Percentiles rank a stretch among this genome's conserved stretches.
phyloP scores from a whole-genome alignment of 2,113 vertebrate genomes.

The Hoplias malabaricus region DNA sequence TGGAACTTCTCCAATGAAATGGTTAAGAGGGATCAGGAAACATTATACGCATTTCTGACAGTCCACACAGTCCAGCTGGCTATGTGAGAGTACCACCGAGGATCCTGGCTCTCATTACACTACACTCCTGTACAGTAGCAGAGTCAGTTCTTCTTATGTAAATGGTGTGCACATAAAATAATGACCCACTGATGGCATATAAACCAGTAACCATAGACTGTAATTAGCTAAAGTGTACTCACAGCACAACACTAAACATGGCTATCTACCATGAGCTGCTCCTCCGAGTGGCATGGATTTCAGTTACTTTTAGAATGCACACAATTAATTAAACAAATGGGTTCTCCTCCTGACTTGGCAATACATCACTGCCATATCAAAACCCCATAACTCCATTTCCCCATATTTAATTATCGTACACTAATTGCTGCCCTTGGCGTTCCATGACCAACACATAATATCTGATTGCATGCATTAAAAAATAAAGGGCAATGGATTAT shows the following conservation, averaged over 20 bases:
- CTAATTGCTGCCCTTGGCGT: background rate
- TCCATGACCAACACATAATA: background rate
- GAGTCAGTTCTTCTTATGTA: conserved; percentile 18
- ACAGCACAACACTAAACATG: conserved; percentile 11
- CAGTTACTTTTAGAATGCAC: background rate
- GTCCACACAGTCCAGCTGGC: conserved; percentile 5
- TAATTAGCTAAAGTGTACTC: conserved; percentile 3
- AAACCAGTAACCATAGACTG: background rate
- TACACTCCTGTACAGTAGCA: background rate
- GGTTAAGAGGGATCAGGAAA: background rate
- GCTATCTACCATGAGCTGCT: background rate
- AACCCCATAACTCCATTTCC: background rate
- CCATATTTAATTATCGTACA: background rate
- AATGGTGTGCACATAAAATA: background rate
- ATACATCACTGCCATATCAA: background rate
- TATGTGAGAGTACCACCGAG: background rate
- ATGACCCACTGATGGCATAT: background rate
- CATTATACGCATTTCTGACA: conserved; percentile 1
- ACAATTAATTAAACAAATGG: background rate
- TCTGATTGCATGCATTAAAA: background rate
- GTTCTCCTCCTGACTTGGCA: background rate
- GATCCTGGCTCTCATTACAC: background rate
- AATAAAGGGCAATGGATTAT: no score
- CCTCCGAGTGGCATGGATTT: background rate
- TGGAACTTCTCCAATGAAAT: background rate